Evolutionary conservation across 2,113 vertebrate genomes (phyloP).

Genomic region (Thryonomys swinderianus): DNA sequence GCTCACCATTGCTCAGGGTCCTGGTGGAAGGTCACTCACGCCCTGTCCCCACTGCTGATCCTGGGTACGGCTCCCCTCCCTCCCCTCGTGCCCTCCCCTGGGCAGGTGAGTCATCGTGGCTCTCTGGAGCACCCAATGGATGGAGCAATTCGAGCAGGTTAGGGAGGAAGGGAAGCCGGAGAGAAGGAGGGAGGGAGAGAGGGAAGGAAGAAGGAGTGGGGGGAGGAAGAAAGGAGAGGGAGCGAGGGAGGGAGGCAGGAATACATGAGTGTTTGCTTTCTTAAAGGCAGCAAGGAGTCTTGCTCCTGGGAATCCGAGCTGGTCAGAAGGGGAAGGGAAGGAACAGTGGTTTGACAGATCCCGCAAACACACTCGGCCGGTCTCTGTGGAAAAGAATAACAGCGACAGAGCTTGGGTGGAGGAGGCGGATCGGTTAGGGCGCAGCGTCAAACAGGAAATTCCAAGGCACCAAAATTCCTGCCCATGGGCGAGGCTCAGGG

Average conservation of each 20-base stretch:
- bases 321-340: background rate
- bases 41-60: background rate
- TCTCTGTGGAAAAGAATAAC: background rate
- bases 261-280: background rate
- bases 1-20: background rate
- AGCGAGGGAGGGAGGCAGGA: background rate
- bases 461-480: background rate
- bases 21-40: background rate
- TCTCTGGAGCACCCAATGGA: accelerated
- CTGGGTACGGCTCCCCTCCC: background rate
- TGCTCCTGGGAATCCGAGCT: background rate
- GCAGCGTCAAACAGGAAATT: background rate
- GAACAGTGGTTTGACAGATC: background rate
- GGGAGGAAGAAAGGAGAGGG: no score
- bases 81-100: no score
- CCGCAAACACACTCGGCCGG: accelerated
- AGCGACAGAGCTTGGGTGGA: background rate
- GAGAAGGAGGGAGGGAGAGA: no score
- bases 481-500: background rate
- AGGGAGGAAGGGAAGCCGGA: background rate
- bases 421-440: background rate
- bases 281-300: background rate
- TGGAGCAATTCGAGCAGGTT: background rate
- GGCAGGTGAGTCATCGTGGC: background rate
- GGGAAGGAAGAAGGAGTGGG: background rate